These are phyloP conservation scores for Coptotermes formosanus DNA, from an alignment of 1,140 invertebrate species.

Conservation along the genomic window DNA sequence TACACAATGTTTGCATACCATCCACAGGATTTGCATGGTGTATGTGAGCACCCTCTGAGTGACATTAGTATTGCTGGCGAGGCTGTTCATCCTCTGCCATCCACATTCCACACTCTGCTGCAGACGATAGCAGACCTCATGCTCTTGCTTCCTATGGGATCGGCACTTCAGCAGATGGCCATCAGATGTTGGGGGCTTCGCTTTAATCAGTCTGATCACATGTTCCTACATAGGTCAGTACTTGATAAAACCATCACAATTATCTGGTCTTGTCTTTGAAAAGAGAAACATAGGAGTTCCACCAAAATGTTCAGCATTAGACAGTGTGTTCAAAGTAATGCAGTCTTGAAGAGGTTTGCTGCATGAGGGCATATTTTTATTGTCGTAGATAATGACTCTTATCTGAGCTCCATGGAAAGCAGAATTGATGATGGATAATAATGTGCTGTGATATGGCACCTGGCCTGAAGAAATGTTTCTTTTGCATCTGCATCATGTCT, in stretches of 20 bases:
- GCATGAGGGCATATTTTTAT: too few relatives aligned
- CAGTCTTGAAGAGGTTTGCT: too few relatives aligned
- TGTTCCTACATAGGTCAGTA: conserved; percentile 82
- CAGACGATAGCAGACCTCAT: conserved; percentile 92
- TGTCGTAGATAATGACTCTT: too few relatives aligned
- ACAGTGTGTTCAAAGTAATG: too few relatives aligned
- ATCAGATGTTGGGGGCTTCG: conserved; percentile 90
- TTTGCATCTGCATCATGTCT: not conserved
- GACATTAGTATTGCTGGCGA: conserved; percentile 79
- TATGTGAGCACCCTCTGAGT: conserved; percentile 78
- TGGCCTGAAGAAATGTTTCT: not conserved
- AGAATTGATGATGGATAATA: too few relatives aligned
- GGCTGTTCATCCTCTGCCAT: conserved; percentile 73
- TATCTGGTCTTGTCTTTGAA: too few relatives aligned
- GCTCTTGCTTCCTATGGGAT: conserved; percentile 83
- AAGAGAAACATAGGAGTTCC: too few relatives aligned
- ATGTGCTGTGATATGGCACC: too few relatives aligned
- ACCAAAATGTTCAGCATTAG: too few relatives aligned
- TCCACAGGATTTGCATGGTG: conserved; percentile 53
- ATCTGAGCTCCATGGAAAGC: too few relatives aligned
- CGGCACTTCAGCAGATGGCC: conserved; percentile 86
- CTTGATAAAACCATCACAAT: too few relatives aligned
- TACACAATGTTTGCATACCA: too few relatives aligned
- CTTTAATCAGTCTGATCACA: conserved; percentile 85
- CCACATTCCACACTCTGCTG: conserved; percentile 82